Conservation (phyloP, 1,140 invertebrate genomes). For the Lineus longissimus region DNA sequence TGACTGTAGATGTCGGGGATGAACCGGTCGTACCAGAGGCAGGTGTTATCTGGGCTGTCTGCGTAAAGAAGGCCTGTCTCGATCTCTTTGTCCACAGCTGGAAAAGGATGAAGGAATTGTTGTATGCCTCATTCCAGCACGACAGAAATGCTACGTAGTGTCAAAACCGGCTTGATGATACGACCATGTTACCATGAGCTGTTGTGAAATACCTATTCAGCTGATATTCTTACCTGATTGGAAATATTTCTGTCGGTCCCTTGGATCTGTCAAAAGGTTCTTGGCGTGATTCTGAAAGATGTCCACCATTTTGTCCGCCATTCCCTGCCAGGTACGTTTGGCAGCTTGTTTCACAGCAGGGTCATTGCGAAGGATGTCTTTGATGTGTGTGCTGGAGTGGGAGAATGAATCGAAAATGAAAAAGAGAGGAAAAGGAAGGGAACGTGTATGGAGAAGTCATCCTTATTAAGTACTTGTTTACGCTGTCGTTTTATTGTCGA, state of each 20-base stretch:
- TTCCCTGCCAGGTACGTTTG: slow-evolving; percentile 25
- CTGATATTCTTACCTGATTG: slow-evolving; percentile 64
- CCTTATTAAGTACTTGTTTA: no score
- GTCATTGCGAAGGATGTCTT: slow-evolving; percentile 39
- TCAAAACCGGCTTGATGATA: no score
- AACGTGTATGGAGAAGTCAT: no score
- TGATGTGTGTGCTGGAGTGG: slow-evolving; percentile 53
- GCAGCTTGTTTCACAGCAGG: slow-evolving; percentile 26
- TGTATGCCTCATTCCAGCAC: no score
- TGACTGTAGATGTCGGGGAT: slow-evolving; percentile 27
- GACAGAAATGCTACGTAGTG: neutral
- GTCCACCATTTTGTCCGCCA: slow-evolving; percentile 61
- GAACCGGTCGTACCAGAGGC: slow-evolving; percentile 28
- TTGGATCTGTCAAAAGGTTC: slow-evolving; percentile 60
- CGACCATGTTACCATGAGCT: no score
- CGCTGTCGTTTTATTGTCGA: no score
- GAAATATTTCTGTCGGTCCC: slow-evolving; percentile 72
- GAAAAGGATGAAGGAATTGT: slow-evolving; percentile 8
- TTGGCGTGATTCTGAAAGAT: slow-evolving; percentile 62
- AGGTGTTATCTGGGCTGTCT: slow-evolving; percentile 21
- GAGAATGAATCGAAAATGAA: no score
- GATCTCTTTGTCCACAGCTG: slow-evolving; percentile 37
- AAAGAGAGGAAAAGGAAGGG: no score
- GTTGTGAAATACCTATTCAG: no score
- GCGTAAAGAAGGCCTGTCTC: slow-evolving; percentile 26